These are phyloP conservation scores for Enteromius afrohamiltoni DNA, from an alignment of 2,797 vertebrate species.

Conservation along the genomic window DNA sequence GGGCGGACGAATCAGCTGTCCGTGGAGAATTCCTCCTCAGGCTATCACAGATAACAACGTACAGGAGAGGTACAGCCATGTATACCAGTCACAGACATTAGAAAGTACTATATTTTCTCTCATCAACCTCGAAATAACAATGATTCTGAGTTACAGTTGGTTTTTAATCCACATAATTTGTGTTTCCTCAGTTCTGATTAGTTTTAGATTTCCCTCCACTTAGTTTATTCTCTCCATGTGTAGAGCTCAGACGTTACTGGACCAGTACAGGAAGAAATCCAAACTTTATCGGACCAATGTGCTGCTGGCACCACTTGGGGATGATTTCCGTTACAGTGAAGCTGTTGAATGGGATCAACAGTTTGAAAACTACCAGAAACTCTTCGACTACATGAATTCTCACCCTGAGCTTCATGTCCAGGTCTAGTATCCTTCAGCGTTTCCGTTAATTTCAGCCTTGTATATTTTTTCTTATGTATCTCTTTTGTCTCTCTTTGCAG, in stretches of 20 bases:
- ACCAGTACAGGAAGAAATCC: conserved; percentile 95
- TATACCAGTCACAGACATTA: neutral
- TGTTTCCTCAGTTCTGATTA: neutral
- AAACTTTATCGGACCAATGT: conserved; percentile 88
- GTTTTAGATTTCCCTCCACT: conserved; percentile 10
- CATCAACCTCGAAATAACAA: neutral
- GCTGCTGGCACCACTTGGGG: conserved; percentile 86
- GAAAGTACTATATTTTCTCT: neutral
- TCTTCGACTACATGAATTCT: conserved; percentile 91
- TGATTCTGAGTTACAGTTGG: neutral
- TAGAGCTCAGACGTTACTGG: conserved; percentile 86
- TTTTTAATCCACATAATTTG: neutral
- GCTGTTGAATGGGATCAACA: conserved; percentile 90
- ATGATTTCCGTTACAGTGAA: conserved; percentile 89
- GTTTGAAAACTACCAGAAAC: conserved; percentile 90
- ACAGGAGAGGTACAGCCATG: conserved; percentile 77
- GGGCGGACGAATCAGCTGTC: conserved; percentile 86
- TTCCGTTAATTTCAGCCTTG: neutral
- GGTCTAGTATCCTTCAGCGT: conserved; percentile 67
- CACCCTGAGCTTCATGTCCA: conserved; percentile 85
- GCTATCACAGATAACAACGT: conserved; percentile 86
- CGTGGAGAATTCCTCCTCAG: conserved; percentile 88
- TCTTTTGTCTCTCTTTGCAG: conserved; percentile 69
- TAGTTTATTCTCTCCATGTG: conserved; percentile 9
- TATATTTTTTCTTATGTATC: neutral